A percentile compares a stretch with the other conserved stretches of the same genome.
phyloP scores from a whole-genome alignment of 2,888 invertebrate genomes.

The Stramonita haemastoma region DNA sequence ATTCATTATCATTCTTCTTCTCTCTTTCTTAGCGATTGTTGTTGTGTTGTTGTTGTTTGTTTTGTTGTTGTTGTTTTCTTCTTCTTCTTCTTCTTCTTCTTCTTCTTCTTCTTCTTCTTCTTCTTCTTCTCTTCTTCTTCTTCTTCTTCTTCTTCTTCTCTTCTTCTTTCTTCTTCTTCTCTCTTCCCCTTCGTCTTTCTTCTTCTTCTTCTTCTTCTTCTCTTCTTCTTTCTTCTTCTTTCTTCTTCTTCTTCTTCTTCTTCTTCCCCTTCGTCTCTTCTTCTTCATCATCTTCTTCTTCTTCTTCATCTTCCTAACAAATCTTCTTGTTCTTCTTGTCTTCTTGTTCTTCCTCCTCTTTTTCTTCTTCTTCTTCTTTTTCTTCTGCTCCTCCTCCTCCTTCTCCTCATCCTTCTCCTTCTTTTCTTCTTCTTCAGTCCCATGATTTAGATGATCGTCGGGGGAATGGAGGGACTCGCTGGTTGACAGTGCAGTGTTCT shows the following conservation, averaged over 20 bases:
- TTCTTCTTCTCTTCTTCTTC: background rate
- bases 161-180: background rate
- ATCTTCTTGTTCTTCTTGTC: too few species aligned
- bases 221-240: background rate
- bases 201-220: background rate
- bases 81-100: background rate
- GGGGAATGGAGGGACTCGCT: too few species aligned
- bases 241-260: background rate
- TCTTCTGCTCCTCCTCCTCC: background rate
- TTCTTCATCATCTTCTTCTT: too few species aligned
- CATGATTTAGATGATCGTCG: too few species aligned
- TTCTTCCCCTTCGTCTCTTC: background rate
- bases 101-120: background rate
- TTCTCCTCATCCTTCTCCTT: background rate
- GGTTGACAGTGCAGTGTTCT: too few species aligned
- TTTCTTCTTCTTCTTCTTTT: background rate
- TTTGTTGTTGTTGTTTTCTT: background rate
- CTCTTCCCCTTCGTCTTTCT: background rate
- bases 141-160: background rate
- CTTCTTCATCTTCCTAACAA: too few species aligned
- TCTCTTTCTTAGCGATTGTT: too few species aligned
- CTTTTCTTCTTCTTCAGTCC: too few species aligned
- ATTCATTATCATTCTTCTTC: too few species aligned
- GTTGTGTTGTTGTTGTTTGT: too few species aligned
- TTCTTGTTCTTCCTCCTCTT: background rate